Conservation (phyloP, 2,888 invertebrate species). For the Cacoxenus indagator region DNA sequence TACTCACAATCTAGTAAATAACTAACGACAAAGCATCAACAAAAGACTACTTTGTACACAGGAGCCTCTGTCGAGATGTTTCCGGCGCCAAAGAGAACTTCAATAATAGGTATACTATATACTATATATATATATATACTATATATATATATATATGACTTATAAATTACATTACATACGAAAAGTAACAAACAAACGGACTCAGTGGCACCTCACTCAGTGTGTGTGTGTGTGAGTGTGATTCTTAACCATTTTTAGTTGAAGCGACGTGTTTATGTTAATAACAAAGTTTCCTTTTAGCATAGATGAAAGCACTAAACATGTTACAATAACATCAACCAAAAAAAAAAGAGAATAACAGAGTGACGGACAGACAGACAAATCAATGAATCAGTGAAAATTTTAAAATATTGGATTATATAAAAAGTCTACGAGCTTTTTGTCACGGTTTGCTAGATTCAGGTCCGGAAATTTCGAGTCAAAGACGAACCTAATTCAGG, state of each 20-base stretch:
- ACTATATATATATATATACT: constrained; percentile 6
- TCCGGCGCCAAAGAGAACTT: not conserved
- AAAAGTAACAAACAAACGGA: too few relatives aligned
- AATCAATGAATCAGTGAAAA: too few relatives aligned
- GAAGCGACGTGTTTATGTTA: not conserved
- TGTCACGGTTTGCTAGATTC: too few relatives aligned
- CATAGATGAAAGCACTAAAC: constrained; percentile 52
- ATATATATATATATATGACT: too few relatives aligned
- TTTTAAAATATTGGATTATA: too few relatives aligned
- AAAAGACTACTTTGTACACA: constrained; percentile 19
- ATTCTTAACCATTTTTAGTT: constrained; percentile 42
- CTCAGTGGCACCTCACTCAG: too few relatives aligned
- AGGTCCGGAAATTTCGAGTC: too few relatives aligned
- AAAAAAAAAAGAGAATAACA: not conserved
- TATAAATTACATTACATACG: too few relatives aligned
- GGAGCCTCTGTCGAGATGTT: constrained; percentile 6
- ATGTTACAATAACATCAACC: constrained; percentile 35
- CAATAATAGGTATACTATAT: not conserved
- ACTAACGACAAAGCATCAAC: constrained; percentile 36
- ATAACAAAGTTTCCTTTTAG: constrained; percentile 30
- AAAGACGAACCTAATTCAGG: too few relatives aligned
- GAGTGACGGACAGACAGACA: not conserved
- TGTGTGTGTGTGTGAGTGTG: constrained; percentile 18
- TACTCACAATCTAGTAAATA: constrained; percentile 43
- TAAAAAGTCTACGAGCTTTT: too few relatives aligned